Conservation (phyloP, 2,113 vertebrate genomes). For the Forbesichthys agassizii region DNA sequence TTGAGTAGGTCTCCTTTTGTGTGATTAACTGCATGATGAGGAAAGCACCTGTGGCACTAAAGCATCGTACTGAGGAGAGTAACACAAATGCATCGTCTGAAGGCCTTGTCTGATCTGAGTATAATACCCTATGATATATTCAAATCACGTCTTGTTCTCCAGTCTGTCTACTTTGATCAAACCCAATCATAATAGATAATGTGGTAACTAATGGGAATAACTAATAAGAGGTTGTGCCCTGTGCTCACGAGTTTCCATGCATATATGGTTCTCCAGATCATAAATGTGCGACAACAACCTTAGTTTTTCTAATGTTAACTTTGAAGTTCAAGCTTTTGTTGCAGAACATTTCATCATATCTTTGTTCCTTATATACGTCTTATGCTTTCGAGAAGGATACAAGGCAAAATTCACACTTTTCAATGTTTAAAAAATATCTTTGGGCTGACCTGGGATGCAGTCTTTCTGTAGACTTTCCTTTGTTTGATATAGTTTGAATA, state of each 20-base stretch:
- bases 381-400: conserved; percentile 48
- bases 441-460: conserved; percentile 44
- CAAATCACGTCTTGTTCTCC: conserved; percentile 1
- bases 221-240: no score
- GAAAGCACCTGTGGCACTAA: background rate
- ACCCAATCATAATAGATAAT: no score
- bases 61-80: background rate
- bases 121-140: background rate
- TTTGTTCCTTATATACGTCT: conserved; percentile 27
- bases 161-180: conserved; percentile 5
- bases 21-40: conserved; percentile 5
- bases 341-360: conserved; percentile 29
- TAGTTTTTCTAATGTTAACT: conserved; percentile 30
- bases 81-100: background rate
- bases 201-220: no score
- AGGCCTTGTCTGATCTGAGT: background rate
- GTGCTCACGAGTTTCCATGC: no score
- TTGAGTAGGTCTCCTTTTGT: conserved; percentile 18
- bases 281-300: conserved; percentile 41
- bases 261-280: no score
- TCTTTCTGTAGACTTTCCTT: conserved; percentile 39
- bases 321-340: background rate
- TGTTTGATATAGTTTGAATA: conserved; percentile 38
- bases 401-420: conserved; percentile 50
- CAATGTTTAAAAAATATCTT: conserved; percentile 46